Percentiles rank a stretch among this genome's conserved stretches.
These are phyloP conservation scores for Phaedon cochleariae DNA, from an alignment of 2,888 invertebrate species.

Conservation along the genomic window DNA sequence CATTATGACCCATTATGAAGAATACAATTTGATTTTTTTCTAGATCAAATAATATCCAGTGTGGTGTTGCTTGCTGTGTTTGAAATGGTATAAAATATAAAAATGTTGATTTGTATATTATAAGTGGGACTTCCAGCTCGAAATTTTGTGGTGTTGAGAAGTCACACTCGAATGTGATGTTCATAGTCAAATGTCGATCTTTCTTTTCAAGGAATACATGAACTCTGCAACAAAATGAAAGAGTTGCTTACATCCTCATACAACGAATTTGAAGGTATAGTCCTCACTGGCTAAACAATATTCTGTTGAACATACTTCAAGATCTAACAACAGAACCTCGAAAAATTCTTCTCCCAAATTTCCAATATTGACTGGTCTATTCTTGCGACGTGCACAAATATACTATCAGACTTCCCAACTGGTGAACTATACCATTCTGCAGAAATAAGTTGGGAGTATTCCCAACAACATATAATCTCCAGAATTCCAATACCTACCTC, in stretches of 20 bases:
- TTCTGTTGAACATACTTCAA: too few relatives aligned
- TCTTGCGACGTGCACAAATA: neutral
- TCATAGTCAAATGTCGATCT: neutral
- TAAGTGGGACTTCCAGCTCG: neutral
- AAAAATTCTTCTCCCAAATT: too few relatives aligned
- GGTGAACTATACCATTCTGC: neutral
- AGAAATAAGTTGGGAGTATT: too few relatives aligned
- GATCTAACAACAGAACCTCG: too few relatives aligned
- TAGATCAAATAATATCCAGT: neutral
- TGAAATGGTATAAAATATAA: neutral
- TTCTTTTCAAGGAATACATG: neutral
- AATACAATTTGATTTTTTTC: neutral
- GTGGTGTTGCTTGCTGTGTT: neutral
- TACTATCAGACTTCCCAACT: neutral
- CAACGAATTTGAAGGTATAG: too few relatives aligned
- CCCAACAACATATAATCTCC: too few relatives aligned
- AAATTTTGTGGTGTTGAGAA: neutral
- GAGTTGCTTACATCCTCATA: neutral
- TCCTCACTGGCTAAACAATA: too few relatives aligned
- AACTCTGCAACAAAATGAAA: neutral
- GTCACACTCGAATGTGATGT: neutral
- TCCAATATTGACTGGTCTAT: neutral
- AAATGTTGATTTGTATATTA: neutral
- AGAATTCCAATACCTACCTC: too few relatives aligned
- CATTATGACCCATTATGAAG: neutral